Percentiles rank a stretch among this genome's conserved stretches.
Evolutionary conservation across 1,140 invertebrate species (phyloP).

Genomic region (Drosophila leontia): DNA sequence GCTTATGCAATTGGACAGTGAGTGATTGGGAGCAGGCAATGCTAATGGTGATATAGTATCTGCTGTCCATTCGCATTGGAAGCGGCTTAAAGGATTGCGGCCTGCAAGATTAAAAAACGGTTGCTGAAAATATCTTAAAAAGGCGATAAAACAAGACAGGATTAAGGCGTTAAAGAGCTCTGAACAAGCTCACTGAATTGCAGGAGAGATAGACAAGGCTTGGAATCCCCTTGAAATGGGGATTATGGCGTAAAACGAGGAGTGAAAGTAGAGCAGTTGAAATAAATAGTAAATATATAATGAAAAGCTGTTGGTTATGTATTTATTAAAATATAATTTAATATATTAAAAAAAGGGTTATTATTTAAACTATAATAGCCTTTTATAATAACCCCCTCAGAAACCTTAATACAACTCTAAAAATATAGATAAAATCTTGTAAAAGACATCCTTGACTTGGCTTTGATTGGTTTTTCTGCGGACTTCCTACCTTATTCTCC

Average conservation of each 20-base stretch:
- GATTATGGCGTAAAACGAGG: not conserved
- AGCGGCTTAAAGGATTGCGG: conserved; percentile 45
- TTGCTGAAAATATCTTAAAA: conserved; percentile 37
- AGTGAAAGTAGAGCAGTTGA: not conserved
- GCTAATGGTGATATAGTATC: conserved; percentile 58
- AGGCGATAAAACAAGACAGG: conserved; percentile 33
- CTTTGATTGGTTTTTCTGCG: conserved; percentile 27
- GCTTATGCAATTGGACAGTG: conserved; percentile 69
- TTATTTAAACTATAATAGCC: not conserved
- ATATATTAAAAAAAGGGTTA: too few relatives aligned
- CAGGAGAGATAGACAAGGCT: not conserved
- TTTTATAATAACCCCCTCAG: not conserved
- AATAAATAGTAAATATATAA: not conserved
- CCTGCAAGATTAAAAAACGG: conserved; percentile 25
- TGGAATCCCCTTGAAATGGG: conserved; percentile 5
- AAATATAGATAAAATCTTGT: conserved; percentile 16
- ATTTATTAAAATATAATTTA: not conserved
- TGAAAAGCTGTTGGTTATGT: too few relatives aligned
- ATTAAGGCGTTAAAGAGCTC: conserved; percentile 25
- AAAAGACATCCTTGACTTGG: conserved; percentile 50
- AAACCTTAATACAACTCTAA: too few relatives aligned
- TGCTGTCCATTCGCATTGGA: conserved; percentile 32
- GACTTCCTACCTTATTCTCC: not conserved
- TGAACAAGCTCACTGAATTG: conserved; percentile 6
- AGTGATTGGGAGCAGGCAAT: conserved; percentile 61